Percentiles rank a stretch among this genome's conserved stretches.
Conservation (phyloP, 2,113 vertebrate species). For the Cromileptes altivelis region DNA sequence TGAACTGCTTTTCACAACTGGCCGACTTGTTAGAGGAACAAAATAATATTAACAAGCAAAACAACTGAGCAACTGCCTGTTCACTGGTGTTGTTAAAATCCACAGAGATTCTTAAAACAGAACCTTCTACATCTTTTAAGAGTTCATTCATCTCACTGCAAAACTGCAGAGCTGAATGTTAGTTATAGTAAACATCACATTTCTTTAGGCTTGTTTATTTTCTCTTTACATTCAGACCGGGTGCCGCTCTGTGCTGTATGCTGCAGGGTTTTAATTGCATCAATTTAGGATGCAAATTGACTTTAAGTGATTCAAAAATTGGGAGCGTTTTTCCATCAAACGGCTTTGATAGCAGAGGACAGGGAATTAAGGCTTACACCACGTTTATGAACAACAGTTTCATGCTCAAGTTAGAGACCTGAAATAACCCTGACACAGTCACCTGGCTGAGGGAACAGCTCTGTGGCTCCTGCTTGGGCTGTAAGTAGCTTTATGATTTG, state of each 20-base stretch:
- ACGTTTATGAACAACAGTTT: constrained; percentile 4
- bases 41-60: constrained; percentile 4
- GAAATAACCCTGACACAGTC: constrained; percentile 10
- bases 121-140: constrained; percentile 64
- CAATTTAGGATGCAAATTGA: constrained; percentile 18
- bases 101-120: constrained; percentile 85
- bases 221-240: constrained; percentile 66
- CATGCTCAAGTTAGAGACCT: constrained; percentile 3
- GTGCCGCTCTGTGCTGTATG: not conserved
- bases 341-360: not conserved
- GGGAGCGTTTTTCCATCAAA: not conserved
- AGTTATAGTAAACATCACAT: constrained; percentile 51
- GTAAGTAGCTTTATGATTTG: constrained; percentile 21
- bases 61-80: not conserved
- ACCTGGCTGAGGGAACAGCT: constrained; percentile 18
- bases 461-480: not conserved
- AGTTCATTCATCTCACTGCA: constrained; percentile 30
- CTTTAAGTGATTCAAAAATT: constrained; percentile 8
- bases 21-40: constrained; percentile 32
- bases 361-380: constrained; percentile 47
- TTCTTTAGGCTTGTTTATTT: constrained; percentile 40
- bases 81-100: constrained; percentile 2
- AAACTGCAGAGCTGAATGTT: constrained; percentile 45
- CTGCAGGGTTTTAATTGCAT: constrained; percentile 32
- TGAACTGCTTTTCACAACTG: constrained; percentile 16